Evolutionary conservation across 2,888 invertebrate species (phyloP).

Genomic region (Fragum whitleyi): DNA sequence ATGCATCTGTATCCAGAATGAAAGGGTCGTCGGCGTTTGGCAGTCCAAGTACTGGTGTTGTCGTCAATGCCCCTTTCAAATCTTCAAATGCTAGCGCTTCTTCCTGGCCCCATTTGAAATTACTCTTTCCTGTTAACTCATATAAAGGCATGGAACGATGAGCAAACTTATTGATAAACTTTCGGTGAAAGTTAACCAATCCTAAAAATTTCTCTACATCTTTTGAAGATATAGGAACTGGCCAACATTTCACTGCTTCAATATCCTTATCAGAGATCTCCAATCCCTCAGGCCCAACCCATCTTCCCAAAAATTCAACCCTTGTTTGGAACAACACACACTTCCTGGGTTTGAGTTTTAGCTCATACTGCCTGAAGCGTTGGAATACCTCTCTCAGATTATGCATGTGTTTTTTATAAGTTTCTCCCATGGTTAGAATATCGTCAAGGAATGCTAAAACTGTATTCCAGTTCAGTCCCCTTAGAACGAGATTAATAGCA

Average conservation of each 20-base stretch:
- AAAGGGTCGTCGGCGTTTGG: too few species aligned
- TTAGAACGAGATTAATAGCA: too few species aligned
- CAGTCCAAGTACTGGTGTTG: neutral
- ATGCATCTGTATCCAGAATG: neutral
- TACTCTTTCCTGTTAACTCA: too few species aligned
- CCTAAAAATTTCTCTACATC: constrained; percentile 9
- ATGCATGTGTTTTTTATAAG: neutral
- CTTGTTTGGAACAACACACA: neutral
- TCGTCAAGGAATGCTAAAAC: too few species aligned
- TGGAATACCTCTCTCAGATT: neutral
- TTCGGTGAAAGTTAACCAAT: constrained; percentile 6
- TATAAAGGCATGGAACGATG: too few species aligned
- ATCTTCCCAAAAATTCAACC: neutral
- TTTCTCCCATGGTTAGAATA: neutral
- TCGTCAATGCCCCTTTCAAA: neutral
- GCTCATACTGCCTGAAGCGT: neutral
- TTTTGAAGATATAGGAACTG: neutral
- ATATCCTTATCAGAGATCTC: neutral
- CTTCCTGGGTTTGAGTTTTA: neutral
- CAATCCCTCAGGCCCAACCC: neutral
- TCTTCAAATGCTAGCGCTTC: neutral
- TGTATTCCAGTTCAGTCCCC: neutral
- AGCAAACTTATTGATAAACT: too few species aligned
- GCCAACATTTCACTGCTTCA: neutral
- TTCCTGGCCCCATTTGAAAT: too few species aligned